Evolutionary conservation across 2,113 vertebrate genomes (phyloP), one percentile per base, ranked within the genome.

Genomic region (Erythrocercus mccallii): DNA sequence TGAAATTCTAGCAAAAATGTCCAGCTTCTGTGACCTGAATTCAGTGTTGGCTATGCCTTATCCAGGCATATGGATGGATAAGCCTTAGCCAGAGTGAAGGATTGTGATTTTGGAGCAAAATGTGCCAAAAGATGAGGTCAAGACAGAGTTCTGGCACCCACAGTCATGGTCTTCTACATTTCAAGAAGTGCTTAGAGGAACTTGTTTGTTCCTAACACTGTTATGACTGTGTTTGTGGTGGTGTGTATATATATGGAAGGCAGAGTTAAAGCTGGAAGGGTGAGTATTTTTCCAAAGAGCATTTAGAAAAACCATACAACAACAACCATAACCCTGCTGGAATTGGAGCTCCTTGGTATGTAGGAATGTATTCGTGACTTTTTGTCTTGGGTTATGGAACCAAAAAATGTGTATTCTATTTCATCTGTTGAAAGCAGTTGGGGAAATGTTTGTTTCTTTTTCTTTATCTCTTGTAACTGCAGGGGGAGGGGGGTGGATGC

Each of bases 181-280:
- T 77, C 71, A 72, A 45, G 37, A 72, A 69, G 40, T n/a, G 6
- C 27, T 80, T 42, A 70, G 25, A 66, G 22, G 40, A 70, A 28
- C 22, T 65, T 47, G 10, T 73, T 77, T 47, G 5, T 27, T 94
- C 27, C 45, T 61, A 54, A 38, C 4, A 5, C 22, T 48, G 3
- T 38, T 76, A 54, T 65, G 50, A 22, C 28, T 28, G 14, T 61
- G 47, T 76, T 51, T 57, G 5, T 64, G 44, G 5, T 68, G 31
- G 7, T 69, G 30, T 66, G 27, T 0, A 0, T 54, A 9, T 57
- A 9, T 50, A 4, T 30, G 0, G 1, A 66, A 21, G 35, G 45
- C 31, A 82, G 38, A 81, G 24, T 61, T 92, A 72, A 76, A 80
- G 31, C 30, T 86, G 31, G 33, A 21, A 19, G 30, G 23, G 11